Evolutionary conservation across 2,797 vertebrate species (phyloP).

Genomic region (Notamacropus eugenii): DNA sequence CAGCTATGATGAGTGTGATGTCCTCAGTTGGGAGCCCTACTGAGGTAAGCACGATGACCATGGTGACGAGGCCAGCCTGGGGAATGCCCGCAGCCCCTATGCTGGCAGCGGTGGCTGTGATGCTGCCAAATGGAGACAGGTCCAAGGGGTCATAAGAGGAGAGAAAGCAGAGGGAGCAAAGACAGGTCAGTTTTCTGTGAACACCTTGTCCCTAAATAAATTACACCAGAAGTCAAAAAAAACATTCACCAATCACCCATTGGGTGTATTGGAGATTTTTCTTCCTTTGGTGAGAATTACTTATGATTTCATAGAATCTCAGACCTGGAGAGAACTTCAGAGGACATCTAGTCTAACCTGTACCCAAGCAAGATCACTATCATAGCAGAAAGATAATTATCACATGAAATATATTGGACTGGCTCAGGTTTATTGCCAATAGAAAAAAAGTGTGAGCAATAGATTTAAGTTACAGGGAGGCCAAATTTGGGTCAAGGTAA

Average conservation of each 20-base stretch:
- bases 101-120: slow-evolving; percentile 98
- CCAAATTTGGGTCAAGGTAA: neutral
- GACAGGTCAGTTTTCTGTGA: neutral
- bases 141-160: neutral
- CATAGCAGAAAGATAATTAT: neutral
- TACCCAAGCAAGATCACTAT: neutral
- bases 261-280: neutral
- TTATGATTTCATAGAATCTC: neutral
- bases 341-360: neutral
- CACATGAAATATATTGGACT: neutral
- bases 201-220: neutral
- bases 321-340: neutral
- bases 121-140: slow-evolving; percentile 84
- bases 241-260: neutral
- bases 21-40: slow-evolving; percentile 98
- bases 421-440: neutral
- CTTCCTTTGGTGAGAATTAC: neutral
- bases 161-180: neutral
- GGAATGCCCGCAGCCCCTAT: slow-evolving; percentile 98
- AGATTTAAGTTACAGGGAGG: neutral
- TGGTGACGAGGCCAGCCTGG: slow-evolving; percentile 98
- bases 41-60: slow-evolving; percentile 98
- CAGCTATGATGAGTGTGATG: slow-evolving; percentile 97
- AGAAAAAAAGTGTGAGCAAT: neutral
- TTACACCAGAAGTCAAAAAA: neutral